A percentile compares a stretch with the other conserved stretches of the same genome.
phyloP scores from a whole-genome alignment of 2,797 vertebrate genomes.

The Hirundo rustica region DNA sequence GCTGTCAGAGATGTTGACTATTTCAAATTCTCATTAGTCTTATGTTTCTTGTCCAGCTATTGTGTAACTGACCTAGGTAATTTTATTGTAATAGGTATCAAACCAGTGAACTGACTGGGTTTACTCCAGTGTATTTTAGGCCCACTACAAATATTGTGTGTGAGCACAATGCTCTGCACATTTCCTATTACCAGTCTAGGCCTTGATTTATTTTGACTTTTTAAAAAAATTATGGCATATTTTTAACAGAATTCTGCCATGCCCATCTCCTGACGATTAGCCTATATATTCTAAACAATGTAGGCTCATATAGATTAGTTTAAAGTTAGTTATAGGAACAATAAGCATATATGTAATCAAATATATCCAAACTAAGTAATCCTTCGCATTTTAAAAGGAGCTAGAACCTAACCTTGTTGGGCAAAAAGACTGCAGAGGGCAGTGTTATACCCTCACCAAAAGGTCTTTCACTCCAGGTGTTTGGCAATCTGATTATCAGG shows the following conservation, averaged over 20 bases:
- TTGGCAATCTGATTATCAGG: conserved; percentile 47
- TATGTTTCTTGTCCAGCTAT: not conserved
- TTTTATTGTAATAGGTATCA: not conserved
- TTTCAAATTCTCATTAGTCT: not conserved
- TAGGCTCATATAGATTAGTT: not conserved
- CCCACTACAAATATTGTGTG: not conserved
- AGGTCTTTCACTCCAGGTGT: not conserved
- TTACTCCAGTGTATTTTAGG: not conserved
- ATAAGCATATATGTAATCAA: not conserved
- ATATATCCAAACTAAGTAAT: not conserved
- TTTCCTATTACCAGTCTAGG: not conserved
- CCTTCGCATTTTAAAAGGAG: not conserved
- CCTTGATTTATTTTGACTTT: not conserved
- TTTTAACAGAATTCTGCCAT: not conserved
- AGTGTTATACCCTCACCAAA: conserved; percentile 29
- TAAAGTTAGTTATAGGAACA: not conserved
- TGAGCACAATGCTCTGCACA: not conserved
- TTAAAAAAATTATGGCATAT: not conserved
- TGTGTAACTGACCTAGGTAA: not conserved
- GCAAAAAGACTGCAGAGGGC: conserved; percentile 29
- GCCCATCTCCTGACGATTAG: not conserved
- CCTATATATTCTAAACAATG: not conserved
- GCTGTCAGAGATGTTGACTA: not conserved
- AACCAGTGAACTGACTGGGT: not conserved
- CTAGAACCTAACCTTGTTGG: not conserved